Base-by-base conservation (phyloP, 1,140 invertebrate species). In the Cyclina sinensis region DNA sequence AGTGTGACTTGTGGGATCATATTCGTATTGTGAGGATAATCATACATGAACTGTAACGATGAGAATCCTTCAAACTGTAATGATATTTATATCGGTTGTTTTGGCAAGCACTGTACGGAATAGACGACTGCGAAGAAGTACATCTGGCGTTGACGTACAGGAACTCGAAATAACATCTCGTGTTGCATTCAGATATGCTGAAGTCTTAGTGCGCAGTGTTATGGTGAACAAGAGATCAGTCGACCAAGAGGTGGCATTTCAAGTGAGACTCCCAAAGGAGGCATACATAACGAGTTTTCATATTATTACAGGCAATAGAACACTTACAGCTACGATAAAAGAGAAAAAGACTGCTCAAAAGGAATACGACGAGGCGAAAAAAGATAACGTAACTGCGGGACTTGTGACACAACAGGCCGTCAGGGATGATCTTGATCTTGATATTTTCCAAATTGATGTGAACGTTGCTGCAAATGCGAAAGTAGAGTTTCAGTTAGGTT, bases 271-370 rank as follows among this genome's bases (percentile, higher is more conserved):
- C 0, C 79, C 79, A 16, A 57, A 81, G 21, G 43, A 48, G 18
- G 79, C 79, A 0, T 81, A 54, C 35, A 81, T 81, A 12, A 59
- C 51, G 21, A 81, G 57, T 65, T 81, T 81, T 43, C 18, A 39
- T 0, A 59, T 81, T 12, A 62, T 39, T 3, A 62, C 51, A 27
- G 21, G 21, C 24, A 43, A 62, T 39, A 81, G 39, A 32, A 57
- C 35, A n/a, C 37, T 39, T n/a, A 24, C 16, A 59, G 79, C 51
- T n/a, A 1, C n/a, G 11, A 59, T 81, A 24, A 65, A 59, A 54
- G 79, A 59, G 32, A 81, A 62, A 16, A 43, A 65, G 21, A 65
- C 62, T 9, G 79, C 79, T 1, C 32, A 59, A 30, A n/a, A 65
- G 0, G 39, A 16, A 7, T 81, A 62, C 57, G 57, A 46, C 12